Conservation (phyloP, 2,797 vertebrate species). For the Leucoraja ocellata region DNA sequence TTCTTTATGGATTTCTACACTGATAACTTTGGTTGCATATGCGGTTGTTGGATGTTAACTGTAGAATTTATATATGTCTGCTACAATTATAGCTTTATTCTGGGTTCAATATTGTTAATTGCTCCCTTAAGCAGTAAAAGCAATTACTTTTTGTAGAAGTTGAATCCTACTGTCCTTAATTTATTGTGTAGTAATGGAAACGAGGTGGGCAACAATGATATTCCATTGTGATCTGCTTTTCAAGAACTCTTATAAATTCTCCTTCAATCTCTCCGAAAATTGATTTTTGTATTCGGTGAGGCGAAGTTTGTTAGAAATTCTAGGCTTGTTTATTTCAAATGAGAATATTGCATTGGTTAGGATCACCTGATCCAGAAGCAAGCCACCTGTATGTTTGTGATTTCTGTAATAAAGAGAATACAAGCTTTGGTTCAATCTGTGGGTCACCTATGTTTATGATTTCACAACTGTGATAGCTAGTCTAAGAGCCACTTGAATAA, state of each 20-base stretch:
- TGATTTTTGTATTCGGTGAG: background rate
- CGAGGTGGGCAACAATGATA: background rate
- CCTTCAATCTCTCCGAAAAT: background rate
- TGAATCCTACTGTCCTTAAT: background rate
- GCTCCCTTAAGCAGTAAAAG: background rate
- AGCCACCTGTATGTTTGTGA: background rate
- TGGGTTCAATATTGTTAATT: background rate
- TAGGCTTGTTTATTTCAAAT: background rate
- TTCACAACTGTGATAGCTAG: background rate
- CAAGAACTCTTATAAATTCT: too few species aligned
- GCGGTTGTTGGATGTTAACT: background rate
- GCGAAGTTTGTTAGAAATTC: background rate
- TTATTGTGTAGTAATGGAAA: background rate
- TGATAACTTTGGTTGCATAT: background rate
- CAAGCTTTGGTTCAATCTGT: background rate
- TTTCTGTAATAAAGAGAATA: background rate
- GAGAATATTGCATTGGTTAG: background rate
- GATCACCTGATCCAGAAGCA: background rate
- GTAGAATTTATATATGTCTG: background rate
- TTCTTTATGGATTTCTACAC: background rate
- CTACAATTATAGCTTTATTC: background rate
- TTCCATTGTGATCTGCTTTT: conserved; percentile 1
- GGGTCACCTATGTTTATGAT: background rate
- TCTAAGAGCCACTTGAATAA: background rate
- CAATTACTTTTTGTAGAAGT: background rate